Evolutionary conservation across 2,113 vertebrate genomes (phyloP).

Genomic region (Prunella himalayana): DNA sequence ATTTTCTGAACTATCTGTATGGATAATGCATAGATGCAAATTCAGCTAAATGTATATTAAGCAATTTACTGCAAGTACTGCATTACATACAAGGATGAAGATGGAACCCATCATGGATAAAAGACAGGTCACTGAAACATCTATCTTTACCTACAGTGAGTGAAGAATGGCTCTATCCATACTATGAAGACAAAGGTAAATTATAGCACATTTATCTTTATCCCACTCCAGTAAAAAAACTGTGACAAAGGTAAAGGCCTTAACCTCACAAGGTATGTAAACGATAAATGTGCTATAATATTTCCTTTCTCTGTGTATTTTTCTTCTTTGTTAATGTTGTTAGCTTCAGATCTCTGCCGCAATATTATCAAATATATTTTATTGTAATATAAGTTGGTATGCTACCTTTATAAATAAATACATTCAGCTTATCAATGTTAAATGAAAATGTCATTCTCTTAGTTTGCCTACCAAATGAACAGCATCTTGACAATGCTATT

Average conservation of each 20-base stretch:
- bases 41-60: not conserved
- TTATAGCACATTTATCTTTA: constrained; percentile 33
- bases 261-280: constrained; percentile 41
- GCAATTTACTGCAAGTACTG: not conserved
- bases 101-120: not conserved
- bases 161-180: not conserved
- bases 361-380: not conserved
- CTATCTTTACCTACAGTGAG: not conserved
- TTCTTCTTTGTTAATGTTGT: not conserved
- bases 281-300: constrained; percentile 37
- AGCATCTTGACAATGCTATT: not conserved
- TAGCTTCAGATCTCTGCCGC: not conserved
- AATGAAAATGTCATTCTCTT: not conserved
- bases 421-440: not conserved
- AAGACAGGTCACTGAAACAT: not conserved
- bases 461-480: not conserved
- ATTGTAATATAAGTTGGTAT: not conserved
- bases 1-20: not conserved
- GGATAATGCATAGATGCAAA: not conserved
- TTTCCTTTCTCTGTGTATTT: not conserved
- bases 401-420: constrained; percentile 22
- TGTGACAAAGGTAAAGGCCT: not conserved
- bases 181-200: not conserved
- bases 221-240: constrained; percentile 29
- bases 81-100: not conserved